Evolutionary conservation across 2,113 vertebrate species (phyloP).

Genomic region (Thalassarche chlororhynchos): DNA sequence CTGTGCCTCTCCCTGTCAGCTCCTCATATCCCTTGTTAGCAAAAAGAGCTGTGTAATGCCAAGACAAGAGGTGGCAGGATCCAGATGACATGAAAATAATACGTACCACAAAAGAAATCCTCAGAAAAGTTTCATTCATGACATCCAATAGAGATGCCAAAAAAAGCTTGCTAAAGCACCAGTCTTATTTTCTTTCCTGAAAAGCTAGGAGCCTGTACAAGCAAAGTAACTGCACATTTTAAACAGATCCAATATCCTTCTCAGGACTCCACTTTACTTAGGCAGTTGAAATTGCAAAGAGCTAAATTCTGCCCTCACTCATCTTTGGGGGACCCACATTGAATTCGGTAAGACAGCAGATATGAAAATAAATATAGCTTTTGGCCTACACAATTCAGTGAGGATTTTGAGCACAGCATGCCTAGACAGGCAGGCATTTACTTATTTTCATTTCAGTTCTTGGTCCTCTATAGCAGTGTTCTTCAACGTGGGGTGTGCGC

Average conservation of each 20-base stretch:
- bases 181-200: not conserved
- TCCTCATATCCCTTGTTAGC: not conserved
- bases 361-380: not conserved
- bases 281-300: not conserved
- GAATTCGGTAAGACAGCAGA: not conserved
- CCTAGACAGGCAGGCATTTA: not conserved
- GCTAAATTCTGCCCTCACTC: not conserved
- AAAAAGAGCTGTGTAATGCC: not conserved
- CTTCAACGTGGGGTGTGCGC: rapidly evolving
- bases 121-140: not conserved
- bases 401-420: not conserved
- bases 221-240: not conserved
- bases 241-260: not conserved
- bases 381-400: not conserved
- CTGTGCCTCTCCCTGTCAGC: not conserved
- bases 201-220: not conserved
- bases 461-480: not conserved
- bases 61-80: not conserved
- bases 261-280: not conserved
- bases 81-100: not conserved
- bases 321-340: not conserved
- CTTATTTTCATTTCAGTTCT: not conserved
- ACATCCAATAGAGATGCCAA: not conserved
- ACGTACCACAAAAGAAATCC: not conserved
- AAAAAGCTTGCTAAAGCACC: not conserved